Percentiles rank a stretch among this genome's conserved stretches.
Evolutionary conservation across 1,140 invertebrate genomes (phyloP).

Genomic region (Lethrus apterus): DNA sequence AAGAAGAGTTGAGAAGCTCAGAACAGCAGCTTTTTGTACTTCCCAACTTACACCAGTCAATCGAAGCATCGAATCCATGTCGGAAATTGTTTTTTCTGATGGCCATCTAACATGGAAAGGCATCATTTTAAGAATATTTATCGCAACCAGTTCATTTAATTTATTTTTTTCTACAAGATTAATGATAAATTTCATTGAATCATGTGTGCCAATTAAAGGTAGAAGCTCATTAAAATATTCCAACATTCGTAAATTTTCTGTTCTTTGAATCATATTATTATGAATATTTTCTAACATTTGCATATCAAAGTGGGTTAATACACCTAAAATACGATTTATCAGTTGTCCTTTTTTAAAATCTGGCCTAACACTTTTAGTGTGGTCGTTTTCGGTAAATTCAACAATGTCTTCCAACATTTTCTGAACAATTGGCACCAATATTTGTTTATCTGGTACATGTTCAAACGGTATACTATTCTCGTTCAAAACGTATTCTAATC

Average conservation of each 20-base stretch:
- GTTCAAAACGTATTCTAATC: conserved; percentile 5
- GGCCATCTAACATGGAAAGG: conserved; percentile 38
- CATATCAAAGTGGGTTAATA: conserved; percentile 35
- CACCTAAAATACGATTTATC: conserved; percentile 35
- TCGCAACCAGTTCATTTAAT: conserved; percentile 26
- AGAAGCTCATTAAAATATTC: conserved; percentile 41
- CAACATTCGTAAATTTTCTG: conserved; percentile 18
- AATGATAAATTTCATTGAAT: conserved; percentile 35
- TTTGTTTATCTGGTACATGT: neutral
- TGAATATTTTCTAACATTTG: conserved; percentile 33
- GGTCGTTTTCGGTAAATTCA: conserved; percentile 39
- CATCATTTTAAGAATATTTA: conserved; percentile 37
- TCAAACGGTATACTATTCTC: neutral
- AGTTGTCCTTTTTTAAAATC: conserved; percentile 37
- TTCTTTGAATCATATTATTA: conserved; percentile 25
- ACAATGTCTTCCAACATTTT: conserved; percentile 36
- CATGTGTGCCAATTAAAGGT: conserved; percentile 41
- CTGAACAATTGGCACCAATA: conserved; percentile 30
- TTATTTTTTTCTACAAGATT: conserved; percentile 35
- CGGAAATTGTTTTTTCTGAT: conserved; percentile 32
- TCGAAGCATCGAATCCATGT: conserved; percentile 36
- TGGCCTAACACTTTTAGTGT: conserved; percentile 34
- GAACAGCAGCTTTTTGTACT: conserved; percentile 35
- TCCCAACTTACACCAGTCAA: conserved; percentile 17
- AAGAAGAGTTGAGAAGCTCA: conserved; percentile 40